Evolutionary conservation across 1,140 invertebrate species (phyloP).

Genomic region (Vanessa atalanta): DNA sequence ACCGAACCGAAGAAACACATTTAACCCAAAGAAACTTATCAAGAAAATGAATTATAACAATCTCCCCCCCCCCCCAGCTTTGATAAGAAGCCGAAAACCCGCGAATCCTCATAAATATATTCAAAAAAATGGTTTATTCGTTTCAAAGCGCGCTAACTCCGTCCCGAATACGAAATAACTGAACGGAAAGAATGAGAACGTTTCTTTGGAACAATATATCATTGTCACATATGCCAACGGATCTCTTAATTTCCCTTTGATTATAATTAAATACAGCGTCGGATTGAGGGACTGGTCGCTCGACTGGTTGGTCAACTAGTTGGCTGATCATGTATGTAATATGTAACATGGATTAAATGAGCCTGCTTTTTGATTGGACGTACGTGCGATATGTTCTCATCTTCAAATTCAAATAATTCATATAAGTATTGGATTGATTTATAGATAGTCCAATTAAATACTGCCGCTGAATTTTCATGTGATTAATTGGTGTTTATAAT

Average conservation of each 20-base stretch:
- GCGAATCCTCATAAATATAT: background rate
- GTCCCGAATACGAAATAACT: slow-evolving; percentile 12
- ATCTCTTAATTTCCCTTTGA: slow-evolving; percentile 23
- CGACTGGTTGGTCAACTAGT: background rate
- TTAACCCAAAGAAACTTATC: too few species aligned
- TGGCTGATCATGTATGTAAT: background rate
- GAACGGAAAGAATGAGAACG: slow-evolving; percentile 12
- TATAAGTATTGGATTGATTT: too few species aligned
- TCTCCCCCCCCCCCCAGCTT: background rate
- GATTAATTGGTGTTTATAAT: too few species aligned
- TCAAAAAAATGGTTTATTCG: background rate
- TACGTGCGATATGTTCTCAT: too few species aligned
- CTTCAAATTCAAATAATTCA: too few species aligned
- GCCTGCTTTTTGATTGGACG: background rate
- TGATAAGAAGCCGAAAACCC: background rate
- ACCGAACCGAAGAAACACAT: too few species aligned
- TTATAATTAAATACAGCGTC: slow-evolving; percentile 20
- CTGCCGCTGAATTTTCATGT: too few species aligned
- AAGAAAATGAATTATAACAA: background rate
- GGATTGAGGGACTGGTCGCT: background rate
- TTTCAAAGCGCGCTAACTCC: background rate
- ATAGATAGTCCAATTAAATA: too few species aligned
- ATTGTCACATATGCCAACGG: slow-evolving; percentile 14
- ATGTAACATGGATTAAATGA: background rate
- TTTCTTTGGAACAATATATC: slow-evolving; percentile 22